Conservation (phyloP, 2,888 invertebrate species). For the Oeneis ivallda region DNA sequence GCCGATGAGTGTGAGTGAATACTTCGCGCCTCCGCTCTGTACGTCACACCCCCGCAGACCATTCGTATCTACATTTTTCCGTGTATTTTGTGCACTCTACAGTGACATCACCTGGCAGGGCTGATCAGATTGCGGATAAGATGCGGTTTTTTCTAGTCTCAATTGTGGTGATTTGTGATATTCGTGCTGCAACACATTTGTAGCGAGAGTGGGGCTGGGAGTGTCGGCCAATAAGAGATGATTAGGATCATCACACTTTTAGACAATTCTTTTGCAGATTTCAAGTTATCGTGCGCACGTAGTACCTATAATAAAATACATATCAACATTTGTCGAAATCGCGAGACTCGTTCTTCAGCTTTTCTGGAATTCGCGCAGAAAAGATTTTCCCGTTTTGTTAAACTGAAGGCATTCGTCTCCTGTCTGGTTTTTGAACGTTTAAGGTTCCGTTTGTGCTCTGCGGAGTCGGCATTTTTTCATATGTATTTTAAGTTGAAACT, state of each 20-base stretch:
- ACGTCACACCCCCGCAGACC: no score
- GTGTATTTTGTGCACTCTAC: not conserved
- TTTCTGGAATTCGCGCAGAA: not conserved
- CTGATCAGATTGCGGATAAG: not conserved
- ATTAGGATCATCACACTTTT: no score
- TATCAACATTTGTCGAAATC: slow-evolving; percentile 12
- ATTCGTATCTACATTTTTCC: no score
- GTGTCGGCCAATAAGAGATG: no score
- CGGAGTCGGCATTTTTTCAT: slow-evolving; percentile 6
- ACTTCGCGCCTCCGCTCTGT: no score
- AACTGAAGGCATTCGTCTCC: not conserved
- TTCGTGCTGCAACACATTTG: no score
- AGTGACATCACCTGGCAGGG: not conserved
- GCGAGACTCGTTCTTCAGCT: not conserved
- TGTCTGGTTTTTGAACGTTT: not conserved
- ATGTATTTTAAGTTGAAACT: slow-evolving; percentile 5
- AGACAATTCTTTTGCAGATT: not conserved
- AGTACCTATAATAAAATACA: slow-evolving; percentile 11
- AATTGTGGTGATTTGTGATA: no score
- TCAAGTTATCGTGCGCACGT: not conserved
- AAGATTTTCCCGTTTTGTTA: not conserved
- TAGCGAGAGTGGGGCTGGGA: no score
- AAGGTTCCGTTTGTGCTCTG: slow-evolving; percentile 2
- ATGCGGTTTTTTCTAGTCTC: no score
- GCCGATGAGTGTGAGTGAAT: no score